Evolutionary conservation across 2,113 vertebrate genomes (phyloP).

Genomic region (Cynocephalus volans): DNA sequence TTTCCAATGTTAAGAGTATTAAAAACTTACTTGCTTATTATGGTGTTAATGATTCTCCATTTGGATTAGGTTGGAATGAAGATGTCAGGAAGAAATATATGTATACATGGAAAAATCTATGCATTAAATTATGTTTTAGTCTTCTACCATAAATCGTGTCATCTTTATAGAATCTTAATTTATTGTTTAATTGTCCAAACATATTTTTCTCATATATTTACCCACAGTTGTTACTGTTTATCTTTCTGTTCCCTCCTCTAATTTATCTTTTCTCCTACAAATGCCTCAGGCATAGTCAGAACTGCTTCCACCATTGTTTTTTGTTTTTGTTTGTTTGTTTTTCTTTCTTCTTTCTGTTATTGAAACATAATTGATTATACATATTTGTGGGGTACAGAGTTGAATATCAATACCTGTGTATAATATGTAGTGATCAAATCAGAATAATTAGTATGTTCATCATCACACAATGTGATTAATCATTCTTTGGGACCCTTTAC

Average conservation of each 20-base stretch:
- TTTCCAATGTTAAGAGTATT: conserved; percentile 19
- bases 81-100: not conserved
- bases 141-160: not conserved
- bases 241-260: not conserved
- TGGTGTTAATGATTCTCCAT: not conserved
- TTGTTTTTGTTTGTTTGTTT: no score
- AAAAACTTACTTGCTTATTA: conserved; percentile 48
- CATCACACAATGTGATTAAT: no score
- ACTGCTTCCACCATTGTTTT: not conserved
- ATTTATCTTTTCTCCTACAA: conserved; percentile 23
- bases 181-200: not conserved
- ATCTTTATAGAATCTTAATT: not conserved
- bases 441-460: no score
- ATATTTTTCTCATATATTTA: conserved; percentile 18
- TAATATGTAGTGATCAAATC: no score
- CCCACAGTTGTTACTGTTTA: not conserved
- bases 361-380: no score
- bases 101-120: not conserved
- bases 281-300: not conserved
- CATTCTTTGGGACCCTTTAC: no score
- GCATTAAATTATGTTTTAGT: not conserved
- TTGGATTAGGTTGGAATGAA: not conserved
- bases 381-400: no score
- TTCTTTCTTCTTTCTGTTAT: no score
- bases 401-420: no score